Base-by-base conservation (phyloP, 2,113 vertebrate species). In the Polyodon spathula region DNA sequence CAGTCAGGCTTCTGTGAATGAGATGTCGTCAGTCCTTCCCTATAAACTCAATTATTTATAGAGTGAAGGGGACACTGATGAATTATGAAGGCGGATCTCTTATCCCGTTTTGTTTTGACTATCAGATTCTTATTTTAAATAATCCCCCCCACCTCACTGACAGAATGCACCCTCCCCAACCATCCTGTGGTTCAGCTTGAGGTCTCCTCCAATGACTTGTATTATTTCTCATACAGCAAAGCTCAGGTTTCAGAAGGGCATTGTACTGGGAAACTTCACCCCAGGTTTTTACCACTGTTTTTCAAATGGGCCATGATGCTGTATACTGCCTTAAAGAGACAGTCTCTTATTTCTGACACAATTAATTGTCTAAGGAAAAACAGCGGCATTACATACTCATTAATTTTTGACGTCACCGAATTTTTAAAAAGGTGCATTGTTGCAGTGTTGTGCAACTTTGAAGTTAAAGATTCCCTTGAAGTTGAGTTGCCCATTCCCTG, bases 61-160 rank as follows among this genome's bases (percentile, higher is more conserved):
- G 62, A 11, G 46, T 75, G 63, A 39, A 63, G 52, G 77, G 60
- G 4, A 58, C 63, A 55, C 54, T 11, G 44, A 61, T 82, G 16
- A 75, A 82, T 81, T 73, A 82, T 82, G 76, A 48, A 83, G 37
- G 54, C 17, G 14, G 54, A 40, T 64, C 77, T 68, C 43, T 71
- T 63, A 71, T 70, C 62, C 62, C 61, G 46, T 54, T 50, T 58
- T 65, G 59, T 61, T 65, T 64, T 2, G 55, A 40, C 37, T 17
- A 42, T 55, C 41, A 56, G 53, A 53, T 55, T 60, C 52, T 51
- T 63, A 42, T 48, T 17, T 8, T 14, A 44, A 37, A 53, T 40
- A 40, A 6, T 41, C 16, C 16, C 17, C 2, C 3, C 4, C 10
- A 6, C 16, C 41, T 58, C 63, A 15, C 10, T 16, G 10, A 43